These are phyloP conservation scores for Drosophila auraria DNA, from an alignment of 1,140 invertebrate species.

Conservation along the genomic window DNA sequence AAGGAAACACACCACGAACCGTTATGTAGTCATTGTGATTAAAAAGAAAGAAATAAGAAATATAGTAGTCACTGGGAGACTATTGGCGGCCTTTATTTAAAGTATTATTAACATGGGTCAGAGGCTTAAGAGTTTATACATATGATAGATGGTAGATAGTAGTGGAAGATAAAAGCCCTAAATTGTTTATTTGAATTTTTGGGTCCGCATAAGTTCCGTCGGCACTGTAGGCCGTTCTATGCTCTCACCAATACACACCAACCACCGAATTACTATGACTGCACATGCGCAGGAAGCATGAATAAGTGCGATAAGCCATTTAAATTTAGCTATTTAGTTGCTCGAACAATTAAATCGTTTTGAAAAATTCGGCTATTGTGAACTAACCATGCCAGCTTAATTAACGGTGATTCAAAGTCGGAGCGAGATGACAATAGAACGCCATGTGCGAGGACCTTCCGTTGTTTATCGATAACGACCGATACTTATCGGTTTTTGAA, in stretches of 20 bases:
- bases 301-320: slow-evolving; percentile 30
- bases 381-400: neutral
- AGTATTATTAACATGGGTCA: no score
- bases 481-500: slow-evolving; percentile 11
- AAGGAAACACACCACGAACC: slow-evolving; percentile 17
- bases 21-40: neutral
- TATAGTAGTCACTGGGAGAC: neutral
- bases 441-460: neutral
- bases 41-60: neutral
- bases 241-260: slow-evolving; percentile 47
- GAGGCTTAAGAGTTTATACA: no score
- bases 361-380: neutral
- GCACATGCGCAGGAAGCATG: slow-evolving; percentile 74
- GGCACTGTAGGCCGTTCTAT: slow-evolving; percentile 36
- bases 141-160: no score
- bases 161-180: no score
- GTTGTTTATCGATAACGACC: slow-evolving; percentile 20
- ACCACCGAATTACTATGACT: slow-evolving; percentile 34
- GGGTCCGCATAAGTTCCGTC: neutral
- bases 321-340: slow-evolving; percentile 19
- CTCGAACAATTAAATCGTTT: slow-evolving; percentile 12
- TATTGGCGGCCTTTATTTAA: neutral
- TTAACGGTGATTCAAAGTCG: slow-evolving; percentile 6
- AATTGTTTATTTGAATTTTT: no score
- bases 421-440: neutral